Evolutionary conservation across 2,888 invertebrate genomes (phyloP).

Genomic region (Lordiphosa fenestrarum): DNA sequence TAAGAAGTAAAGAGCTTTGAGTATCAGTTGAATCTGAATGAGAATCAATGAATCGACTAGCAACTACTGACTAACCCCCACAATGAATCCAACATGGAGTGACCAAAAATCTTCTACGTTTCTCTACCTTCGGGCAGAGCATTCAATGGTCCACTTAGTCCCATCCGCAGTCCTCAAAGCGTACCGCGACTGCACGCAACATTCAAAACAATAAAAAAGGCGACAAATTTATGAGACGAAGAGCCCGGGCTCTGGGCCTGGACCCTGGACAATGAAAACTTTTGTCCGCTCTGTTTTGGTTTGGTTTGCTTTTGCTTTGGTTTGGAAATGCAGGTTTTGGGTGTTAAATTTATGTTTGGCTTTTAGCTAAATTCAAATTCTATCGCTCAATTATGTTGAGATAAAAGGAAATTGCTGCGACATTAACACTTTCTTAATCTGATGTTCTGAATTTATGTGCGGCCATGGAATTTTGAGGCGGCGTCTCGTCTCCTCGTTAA

Average conservation of each 20-base stretch:
- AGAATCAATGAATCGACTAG: too few species aligned
- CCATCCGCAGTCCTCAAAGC: conserved; percentile 54
- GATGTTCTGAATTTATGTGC: conserved; percentile 74
- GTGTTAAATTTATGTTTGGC: conserved; percentile 77
- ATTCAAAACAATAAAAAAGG: conserved; percentile 34
- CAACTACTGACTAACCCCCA: too few species aligned
- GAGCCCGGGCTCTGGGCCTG: conserved; percentile 19
- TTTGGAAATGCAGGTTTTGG: conserved; percentile 45
- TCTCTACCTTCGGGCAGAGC: conserved; percentile 1
- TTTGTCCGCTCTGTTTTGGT: conserved; percentile 13
- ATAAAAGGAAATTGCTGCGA: conserved; percentile 76
- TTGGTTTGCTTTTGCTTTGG: background rate
- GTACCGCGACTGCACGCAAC: conserved; percentile 24
- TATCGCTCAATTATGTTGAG: conserved; percentile 79
- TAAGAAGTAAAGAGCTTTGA: too few species aligned
- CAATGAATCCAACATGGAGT: too few species aligned
- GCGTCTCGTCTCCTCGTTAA: conserved; percentile 57
- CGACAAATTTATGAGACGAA: conserved; percentile 64
- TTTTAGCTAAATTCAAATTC: conserved; percentile 78
- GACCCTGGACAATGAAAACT: conserved; percentile 57
- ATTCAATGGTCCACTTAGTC: conserved; percentile 40
- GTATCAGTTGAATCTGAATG: too few species aligned
- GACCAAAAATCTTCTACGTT: too few species aligned
- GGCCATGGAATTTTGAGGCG: conserved; percentile 67
- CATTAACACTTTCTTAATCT: conserved; percentile 74